These are phyloP conservation scores for Pachyramphus minor DNA, from an alignment of 2,113 vertebrate species.

Conservation along the genomic window DNA sequence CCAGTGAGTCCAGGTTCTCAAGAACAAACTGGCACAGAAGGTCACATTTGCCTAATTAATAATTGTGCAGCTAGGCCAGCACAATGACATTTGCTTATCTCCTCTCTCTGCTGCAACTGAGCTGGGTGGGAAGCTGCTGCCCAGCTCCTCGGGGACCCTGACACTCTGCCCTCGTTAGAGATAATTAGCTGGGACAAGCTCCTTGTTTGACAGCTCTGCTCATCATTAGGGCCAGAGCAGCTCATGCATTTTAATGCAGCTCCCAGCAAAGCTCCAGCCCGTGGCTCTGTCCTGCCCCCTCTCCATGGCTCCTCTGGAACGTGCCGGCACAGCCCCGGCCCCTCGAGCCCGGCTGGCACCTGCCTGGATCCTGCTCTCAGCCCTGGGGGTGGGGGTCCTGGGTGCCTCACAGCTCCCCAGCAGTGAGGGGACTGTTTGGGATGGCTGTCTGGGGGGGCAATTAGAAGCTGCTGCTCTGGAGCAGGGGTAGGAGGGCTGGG, in stretches of 20 bases:
- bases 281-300: neutral
- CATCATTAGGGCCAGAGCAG: conserved; percentile 36
- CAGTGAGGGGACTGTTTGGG: neutral
- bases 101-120: conserved; percentile 2
- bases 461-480: neutral
- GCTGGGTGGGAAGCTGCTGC: conserved; percentile 41
- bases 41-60: conserved; percentile 53
- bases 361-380: neutral
- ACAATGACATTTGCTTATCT: conserved; percentile 28
- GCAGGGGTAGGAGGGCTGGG: neutral
- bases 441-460: neutral
- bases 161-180: conserved; percentile 66
- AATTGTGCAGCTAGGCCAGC: neutral
- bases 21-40: conserved; percentile 37
- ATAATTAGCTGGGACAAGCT: conserved; percentile 64
- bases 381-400: rapidly evolving
- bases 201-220: conserved; percentile 56
- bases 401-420: neutral
- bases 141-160: conserved; percentile 47
- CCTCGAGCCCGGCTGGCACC: rapidly evolving
- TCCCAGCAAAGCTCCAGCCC: neutral
- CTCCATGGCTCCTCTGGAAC: neutral
- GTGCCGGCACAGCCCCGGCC: rapidly evolving
- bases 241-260: conserved; percentile 60
- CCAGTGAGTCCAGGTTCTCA: neutral